Percentiles rank a stretch among this genome's conserved stretches.
Evolutionary conservation across 2,113 vertebrate species (phyloP).

Genomic region (Phainopepla nitens): DNA sequence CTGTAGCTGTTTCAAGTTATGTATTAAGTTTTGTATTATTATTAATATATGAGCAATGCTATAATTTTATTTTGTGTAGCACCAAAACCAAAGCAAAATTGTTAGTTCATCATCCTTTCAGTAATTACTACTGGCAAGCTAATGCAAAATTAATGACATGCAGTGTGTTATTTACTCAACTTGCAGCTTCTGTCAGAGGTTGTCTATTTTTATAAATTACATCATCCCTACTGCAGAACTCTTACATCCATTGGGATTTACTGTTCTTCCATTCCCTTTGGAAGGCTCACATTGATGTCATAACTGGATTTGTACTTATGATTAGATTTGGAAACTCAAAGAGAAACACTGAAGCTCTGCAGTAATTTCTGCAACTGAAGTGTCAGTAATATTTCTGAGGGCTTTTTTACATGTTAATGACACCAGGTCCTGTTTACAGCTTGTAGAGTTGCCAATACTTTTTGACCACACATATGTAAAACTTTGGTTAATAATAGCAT

Average conservation of each 20-base stretch:
- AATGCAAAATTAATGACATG: slow-evolving; percentile 60
- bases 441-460: background rate
- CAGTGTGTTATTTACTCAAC: slow-evolving; percentile 68
- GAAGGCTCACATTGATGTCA: slow-evolving; percentile 65
- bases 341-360: slow-evolving; percentile 24
- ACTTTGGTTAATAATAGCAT: background rate
- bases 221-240: slow-evolving; percentile 73
- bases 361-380: slow-evolving; percentile 46
- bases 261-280: slow-evolving; percentile 67
- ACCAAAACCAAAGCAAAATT: background rate
- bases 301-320: slow-evolving; percentile 65
- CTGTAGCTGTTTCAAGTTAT: background rate
- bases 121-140: slow-evolving; percentile 49
- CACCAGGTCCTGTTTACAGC: background rate
- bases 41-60: background rate
- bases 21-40: background rate
- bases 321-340: slow-evolving; percentile 64
- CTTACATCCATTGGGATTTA: slow-evolving; percentile 68
- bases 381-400: slow-evolving; percentile 36
- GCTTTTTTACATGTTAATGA: background rate
- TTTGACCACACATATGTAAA: background rate
- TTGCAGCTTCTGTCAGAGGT: slow-evolving; percentile 69
- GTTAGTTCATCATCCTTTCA: slow-evolving; percentile 29
- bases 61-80: background rate
- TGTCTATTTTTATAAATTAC: slow-evolving; percentile 76